Percentiles rank a stretch among this genome's conserved stretches.
Conservation (phyloP, 2,888 invertebrate species). For the Diadegma fenestrale region DNA sequence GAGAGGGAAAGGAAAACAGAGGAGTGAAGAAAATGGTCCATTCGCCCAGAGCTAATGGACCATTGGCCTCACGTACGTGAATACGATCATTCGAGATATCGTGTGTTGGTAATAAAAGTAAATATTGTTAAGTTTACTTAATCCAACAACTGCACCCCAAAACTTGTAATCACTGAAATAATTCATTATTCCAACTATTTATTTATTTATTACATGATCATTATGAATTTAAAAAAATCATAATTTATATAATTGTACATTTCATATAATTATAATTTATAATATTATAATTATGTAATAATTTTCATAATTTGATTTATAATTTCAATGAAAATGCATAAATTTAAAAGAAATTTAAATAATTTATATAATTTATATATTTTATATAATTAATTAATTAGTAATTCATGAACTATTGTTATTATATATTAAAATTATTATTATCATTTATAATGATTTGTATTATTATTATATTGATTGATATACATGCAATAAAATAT, state of each 20-base stretch:
- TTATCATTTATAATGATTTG: no score
- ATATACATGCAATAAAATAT: neutral
- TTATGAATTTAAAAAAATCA: no score
- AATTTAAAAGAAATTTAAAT: no score
- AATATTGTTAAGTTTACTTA: neutral
- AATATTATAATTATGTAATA: no score
- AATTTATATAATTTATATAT: no score
- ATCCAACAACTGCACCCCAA: neutral
- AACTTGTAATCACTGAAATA: neutral
- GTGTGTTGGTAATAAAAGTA: neutral
- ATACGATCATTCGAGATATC: slow-evolving; percentile 4
- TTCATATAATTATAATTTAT: no score
- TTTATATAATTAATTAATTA: no score
- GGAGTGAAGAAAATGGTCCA: slow-evolving; percentile 14
- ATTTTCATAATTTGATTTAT: no score
- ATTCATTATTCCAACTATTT: no score
- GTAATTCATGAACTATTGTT: no score
- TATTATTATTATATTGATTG: neutral
- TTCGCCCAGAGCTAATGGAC: slow-evolving; percentile 25
- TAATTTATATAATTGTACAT: neutral
- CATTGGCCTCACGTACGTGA: slow-evolving; percentile 19
- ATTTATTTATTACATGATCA: no score
- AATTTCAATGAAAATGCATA: neutral
- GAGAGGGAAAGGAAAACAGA: slow-evolving; percentile 5
- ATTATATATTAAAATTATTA: no score